Conservation (phyloP, 1,140 invertebrate genomes). For the Brachionus calyciflorus region DNA sequence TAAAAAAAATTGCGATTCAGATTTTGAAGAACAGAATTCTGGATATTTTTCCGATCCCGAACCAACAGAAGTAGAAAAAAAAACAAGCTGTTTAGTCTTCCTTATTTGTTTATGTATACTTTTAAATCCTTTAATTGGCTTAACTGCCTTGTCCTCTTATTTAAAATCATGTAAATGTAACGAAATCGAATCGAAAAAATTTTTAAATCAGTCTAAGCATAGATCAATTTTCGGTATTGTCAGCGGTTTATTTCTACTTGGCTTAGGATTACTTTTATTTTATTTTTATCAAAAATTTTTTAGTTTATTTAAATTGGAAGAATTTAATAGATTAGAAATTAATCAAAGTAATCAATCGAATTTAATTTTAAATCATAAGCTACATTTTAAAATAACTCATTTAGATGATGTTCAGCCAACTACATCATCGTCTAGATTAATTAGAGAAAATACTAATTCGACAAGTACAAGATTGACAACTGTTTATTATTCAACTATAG, state of each 20-base stretch:
- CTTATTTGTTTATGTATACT: background rate
- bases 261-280: background rate
- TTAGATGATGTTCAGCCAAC: background rate
- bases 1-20: background rate
- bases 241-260: background rate
- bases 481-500: background rate
- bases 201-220: background rate
- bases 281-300: slow-evolving; percentile 34
- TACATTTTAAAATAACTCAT: slow-evolving; percentile 20
- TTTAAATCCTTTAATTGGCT: background rate
- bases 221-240: background rate
- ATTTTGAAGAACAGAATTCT: no score
- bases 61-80: no score
- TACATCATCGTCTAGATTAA: slow-evolving; percentile 1
- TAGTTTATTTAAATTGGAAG: slow-evolving; percentile 2
- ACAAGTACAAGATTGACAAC: background rate
- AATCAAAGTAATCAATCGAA: background rate
- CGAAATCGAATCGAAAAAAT: background rate
- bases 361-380: background rate
- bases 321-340: background rate
- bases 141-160: background rate
- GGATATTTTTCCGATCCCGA: no score
- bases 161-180: background rate
- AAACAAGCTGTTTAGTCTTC: background rate
- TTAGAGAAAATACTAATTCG: background rate